Base-by-base conservation (phyloP, 2,888 invertebrate species). In the Acleris emargana region DNA sequence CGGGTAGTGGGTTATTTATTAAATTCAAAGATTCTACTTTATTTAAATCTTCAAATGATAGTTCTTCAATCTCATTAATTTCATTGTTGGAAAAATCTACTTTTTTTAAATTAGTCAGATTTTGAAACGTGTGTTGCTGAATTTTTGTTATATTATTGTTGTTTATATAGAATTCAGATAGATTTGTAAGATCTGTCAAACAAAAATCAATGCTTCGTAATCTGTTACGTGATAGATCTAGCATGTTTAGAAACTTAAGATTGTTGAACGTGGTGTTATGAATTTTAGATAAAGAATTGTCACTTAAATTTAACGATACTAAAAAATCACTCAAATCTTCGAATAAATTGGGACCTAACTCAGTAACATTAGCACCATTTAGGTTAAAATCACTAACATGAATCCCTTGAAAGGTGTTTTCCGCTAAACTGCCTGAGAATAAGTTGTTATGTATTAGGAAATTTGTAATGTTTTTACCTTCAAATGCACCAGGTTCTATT, bases 341-440 rank as follows among this genome's bases (percentile, higher is more conserved):
- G 45, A 66, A 66, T 5, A 66, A 18, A 4, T 54, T 49, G 0
- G 66, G 55, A 11, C 66, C 66, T 38, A 66, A 50, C 45, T 60
- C 60, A 25, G 60, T 61, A 22, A 66, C 55, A 5, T 66, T 57
- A 17, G 55, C 61, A 17, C 25, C 25, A 38, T 60, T 66, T 20
- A 66, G 16, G 11, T 61, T 51, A n/a, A 66, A 38, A n/a, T 38
- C 25, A 9, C 52, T 38, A 5, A 57, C 57, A 18, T 51, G 38
- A 47, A 66, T 61, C 45, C 66, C 66, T 25, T 57, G 60, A 61
- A 66, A 66, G n/a, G 61, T 52, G 25, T 61, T 38, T 38, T 66
- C 25, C 7, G 17, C 45, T 18, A 66, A 52, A 16, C 17, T n/a
- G 5, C 66, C 66, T 6, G 57, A 17, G 13, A 66, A 17, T 0